A percentile compares a stretch with the other conserved stretches of the same genome.
Conservation (phyloP, 2,797 vertebrate genomes). For the Onychomys torridus region DNA sequence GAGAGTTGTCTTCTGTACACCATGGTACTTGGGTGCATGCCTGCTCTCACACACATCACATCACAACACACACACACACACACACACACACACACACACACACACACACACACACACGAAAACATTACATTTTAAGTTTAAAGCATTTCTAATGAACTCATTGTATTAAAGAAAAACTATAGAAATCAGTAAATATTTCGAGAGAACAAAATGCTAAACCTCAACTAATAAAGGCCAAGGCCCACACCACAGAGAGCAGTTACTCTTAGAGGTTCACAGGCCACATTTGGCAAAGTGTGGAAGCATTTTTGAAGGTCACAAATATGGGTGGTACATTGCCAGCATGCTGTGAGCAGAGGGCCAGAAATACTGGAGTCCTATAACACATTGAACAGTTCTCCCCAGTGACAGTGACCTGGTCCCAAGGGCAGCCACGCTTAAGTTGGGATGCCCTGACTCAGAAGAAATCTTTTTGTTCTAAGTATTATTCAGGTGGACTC, state of each 20-base stretch:
- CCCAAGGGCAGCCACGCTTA: background rate
- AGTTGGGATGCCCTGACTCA: background rate
- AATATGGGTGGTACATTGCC: background rate
- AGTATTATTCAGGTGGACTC: background rate
- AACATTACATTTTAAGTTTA: background rate
- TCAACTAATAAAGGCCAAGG: background rate
- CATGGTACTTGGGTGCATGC: too few species aligned
- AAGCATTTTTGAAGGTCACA: background rate
- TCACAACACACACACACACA: background rate
- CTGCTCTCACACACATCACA: too few species aligned
- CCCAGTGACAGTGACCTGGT: background rate
- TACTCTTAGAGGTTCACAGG: background rate
- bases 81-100: background rate
- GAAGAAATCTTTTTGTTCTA: background rate
- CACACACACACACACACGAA: background rate
- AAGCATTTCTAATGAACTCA: background rate
- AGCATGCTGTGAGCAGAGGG: background rate
- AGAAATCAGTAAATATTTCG: constrained; percentile 42
- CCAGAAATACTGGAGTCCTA: background rate
- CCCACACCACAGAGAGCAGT: background rate
- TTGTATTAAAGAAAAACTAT: constrained; percentile 4
- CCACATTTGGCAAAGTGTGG: background rate
- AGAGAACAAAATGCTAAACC: constrained; percentile 30
- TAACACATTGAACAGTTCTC: background rate
- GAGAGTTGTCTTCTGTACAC: background rate